phyloP scores from a whole-genome alignment of 2,797 vertebrate species.

The Channa striata region DNA sequence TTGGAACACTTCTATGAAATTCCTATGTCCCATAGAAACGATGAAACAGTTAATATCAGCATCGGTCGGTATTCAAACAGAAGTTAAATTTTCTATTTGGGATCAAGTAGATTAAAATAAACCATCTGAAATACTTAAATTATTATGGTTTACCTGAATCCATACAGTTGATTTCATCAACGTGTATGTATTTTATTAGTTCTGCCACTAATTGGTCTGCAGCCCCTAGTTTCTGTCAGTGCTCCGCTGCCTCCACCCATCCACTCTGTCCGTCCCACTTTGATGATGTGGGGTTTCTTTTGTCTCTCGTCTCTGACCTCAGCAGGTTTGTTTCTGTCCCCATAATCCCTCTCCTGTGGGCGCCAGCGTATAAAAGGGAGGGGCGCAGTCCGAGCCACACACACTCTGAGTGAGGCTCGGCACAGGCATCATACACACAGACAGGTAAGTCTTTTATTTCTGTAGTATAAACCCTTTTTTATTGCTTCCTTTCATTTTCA shows the following conservation, averaged over 20 bases:
- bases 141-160: background rate
- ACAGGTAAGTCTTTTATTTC: constrained; percentile 77
- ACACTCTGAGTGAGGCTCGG: constrained; percentile 83
- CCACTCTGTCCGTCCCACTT: constrained; percentile 55
- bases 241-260: constrained; percentile 25
- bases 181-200: background rate
- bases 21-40: too few species aligned
- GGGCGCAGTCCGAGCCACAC: constrained; percentile 62
- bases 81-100: background rate
- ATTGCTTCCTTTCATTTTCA: background rate
- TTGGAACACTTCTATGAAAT: background rate
- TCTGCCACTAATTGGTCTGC: constrained; percentile 2
- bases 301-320: constrained; percentile 80
- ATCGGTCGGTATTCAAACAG: too few species aligned
- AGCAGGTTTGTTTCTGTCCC: constrained; percentile 82
- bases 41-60: background rate
- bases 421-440: constrained; percentile 75
- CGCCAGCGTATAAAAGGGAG: constrained; percentile 87
- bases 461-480: background rate
- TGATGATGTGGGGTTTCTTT: constrained; percentile 86
- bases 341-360: constrained; percentile 81
- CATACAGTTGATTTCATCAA: background rate
- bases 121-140: background rate
- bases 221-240: constrained; percentile 28
- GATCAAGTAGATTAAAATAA: background rate